These are phyloP conservation scores for Erynnis tages DNA, from an alignment of 2,888 invertebrate genomes.

Conservation along the genomic window DNA sequence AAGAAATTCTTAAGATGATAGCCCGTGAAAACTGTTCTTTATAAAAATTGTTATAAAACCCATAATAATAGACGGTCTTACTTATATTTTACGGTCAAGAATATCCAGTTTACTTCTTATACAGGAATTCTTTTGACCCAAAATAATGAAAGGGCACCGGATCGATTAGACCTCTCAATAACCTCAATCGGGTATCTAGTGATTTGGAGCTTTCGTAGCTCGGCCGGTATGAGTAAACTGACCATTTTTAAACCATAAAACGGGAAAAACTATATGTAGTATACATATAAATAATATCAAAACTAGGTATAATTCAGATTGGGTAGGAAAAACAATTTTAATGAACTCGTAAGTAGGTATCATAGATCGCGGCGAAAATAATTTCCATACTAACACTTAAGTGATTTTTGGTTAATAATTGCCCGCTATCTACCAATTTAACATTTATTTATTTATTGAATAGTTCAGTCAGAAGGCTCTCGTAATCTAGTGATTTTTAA, in stretches of 20 bases:
- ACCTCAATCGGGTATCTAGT: background rate
- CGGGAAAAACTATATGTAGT: too few relatives aligned
- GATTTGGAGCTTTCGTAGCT: constrained; percentile 1
- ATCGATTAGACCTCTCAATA: background rate
- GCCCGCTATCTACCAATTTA: too few relatives aligned
- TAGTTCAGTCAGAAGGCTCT: too few relatives aligned
- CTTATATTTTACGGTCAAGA: constrained; percentile 8
- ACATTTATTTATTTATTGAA: too few relatives aligned
- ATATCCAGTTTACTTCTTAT: constrained; percentile 7
- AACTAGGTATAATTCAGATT: too few relatives aligned
- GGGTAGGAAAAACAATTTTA: too few relatives aligned
- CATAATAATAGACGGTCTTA: background rate
- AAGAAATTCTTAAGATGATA: background rate
- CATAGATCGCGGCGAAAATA: too few relatives aligned
- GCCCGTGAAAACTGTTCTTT: background rate
- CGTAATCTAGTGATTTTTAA: too few relatives aligned
- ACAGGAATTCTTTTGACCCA: background rate
- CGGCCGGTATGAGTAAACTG: background rate
- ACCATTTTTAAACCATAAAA: constrained; percentile 5
- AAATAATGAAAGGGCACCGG: constrained; percentile 1
- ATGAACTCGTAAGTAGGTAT: too few relatives aligned
- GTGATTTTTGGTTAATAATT: too few relatives aligned
- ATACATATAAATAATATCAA: too few relatives aligned
- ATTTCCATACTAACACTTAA: too few relatives aligned
- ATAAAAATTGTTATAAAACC: constrained; percentile 5